Evolutionary conservation across 2,888 invertebrate genomes (phyloP).

Genomic region (Sussaba pulchella): DNA sequence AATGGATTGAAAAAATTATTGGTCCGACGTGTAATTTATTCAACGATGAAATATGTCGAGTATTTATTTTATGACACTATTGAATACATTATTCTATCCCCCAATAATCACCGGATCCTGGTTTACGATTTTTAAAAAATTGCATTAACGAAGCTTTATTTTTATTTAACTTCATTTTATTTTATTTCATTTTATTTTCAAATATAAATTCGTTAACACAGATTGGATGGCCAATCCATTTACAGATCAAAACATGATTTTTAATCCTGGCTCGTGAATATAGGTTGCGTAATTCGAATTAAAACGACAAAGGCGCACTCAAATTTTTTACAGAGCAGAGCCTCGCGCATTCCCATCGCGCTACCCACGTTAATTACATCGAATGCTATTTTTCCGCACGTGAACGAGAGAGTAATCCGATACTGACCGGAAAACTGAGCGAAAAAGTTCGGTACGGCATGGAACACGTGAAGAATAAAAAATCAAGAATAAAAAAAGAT

Average conservation of each 20-base stretch:
- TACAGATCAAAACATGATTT: background rate
- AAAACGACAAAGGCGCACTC: background rate
- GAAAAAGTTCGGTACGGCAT: background rate
- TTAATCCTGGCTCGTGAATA: background rate
- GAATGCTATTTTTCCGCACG: conserved; percentile 6
- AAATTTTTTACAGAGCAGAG: background rate
- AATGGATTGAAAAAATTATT: no score
- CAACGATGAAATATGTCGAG: no score
- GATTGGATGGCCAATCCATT: background rate
- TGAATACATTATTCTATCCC: no score
- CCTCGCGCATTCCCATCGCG: background rate
- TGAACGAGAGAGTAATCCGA: conserved; percentile 4
- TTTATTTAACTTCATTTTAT: no score
- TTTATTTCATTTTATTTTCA: no score
- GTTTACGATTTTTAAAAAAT: no score
- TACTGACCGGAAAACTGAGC: conserved; percentile 20
- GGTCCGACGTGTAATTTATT: no score
- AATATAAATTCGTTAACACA: background rate
- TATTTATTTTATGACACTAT: no score
- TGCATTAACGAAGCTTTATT: no score
- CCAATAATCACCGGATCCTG: no score
- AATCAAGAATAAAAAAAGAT: conserved; percentile 16
- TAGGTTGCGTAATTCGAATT: background rate
- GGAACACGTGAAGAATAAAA: background rate
- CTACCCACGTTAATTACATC: conserved; percentile 11